Evolutionary conservation across 2,888 invertebrate genomes (phyloP).

Genomic region (Xylota segnis): DNA sequence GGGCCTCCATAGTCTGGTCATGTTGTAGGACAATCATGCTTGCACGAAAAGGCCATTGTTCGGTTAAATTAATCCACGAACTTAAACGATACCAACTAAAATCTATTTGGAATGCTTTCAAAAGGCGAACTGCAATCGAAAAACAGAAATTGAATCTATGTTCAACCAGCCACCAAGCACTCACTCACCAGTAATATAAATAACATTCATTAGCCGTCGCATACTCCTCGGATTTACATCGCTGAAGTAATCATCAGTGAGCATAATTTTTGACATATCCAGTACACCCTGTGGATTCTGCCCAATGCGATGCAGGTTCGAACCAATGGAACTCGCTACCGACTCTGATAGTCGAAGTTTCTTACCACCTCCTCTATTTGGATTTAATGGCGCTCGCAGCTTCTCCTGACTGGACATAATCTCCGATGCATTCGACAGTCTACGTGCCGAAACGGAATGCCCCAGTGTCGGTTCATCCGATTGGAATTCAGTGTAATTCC

Average conservation of each 20-base stretch:
- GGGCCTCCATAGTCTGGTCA: constrained; percentile 93
- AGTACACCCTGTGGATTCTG: constrained; percentile 87
- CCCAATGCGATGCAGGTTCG: constrained; percentile 91
- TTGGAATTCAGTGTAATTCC: constrained; percentile 82
- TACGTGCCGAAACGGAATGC: constrained; percentile 88
- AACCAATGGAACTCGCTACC: constrained; percentile 95
- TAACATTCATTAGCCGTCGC: constrained; percentile 97
- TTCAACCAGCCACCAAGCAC: too few relatives aligned
- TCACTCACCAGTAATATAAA: constrained; percentile 94
- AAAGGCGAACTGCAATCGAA: constrained; percentile 90
- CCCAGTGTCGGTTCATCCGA: constrained; percentile 82
- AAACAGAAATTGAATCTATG: neutral
- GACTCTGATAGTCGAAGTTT: constrained; percentile 94
- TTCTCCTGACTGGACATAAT: constrained; percentile 94
- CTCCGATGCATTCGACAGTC: constrained; percentile 92
- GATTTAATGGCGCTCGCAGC: constrained; percentile 84
- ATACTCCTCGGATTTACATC: constrained; percentile 99
- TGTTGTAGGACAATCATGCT: constrained; percentile 99
- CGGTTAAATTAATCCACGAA: constrained; percentile 99
- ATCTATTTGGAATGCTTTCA: constrained; percentile 99
- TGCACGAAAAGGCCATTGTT: constrained; percentile 99
- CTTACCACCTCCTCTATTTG: constrained; percentile 87
- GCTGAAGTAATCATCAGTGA: constrained; percentile 99
- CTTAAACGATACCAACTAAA: constrained; percentile 99
- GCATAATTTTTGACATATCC: constrained; percentile 90